Conservation (phyloP, 2,797 vertebrate genomes). For the Arnoldichthys spilopterus region DNA sequence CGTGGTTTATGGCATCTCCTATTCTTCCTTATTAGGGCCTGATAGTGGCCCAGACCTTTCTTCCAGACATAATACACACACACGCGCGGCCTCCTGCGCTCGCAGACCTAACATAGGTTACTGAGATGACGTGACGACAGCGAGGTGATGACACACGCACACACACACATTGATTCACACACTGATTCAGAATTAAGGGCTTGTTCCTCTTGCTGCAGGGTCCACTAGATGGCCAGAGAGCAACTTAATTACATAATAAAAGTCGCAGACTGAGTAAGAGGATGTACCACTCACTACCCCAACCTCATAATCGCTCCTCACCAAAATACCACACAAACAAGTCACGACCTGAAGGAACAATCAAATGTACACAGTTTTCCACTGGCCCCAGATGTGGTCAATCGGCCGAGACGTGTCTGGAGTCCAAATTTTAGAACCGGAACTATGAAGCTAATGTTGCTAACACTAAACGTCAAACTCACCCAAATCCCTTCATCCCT, state of each 20-base stretch:
- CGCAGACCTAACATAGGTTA: neutral
- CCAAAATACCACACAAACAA: constrained; percentile 1
- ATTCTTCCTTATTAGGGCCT: constrained; percentile 61
- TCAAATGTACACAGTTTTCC: too few relatives aligned
- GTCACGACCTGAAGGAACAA: neutral
- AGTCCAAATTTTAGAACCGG: too few relatives aligned
- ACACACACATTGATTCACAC: constrained; percentile 4
- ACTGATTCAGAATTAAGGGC: constrained; percentile 6
- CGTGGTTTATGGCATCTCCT: constrained; percentile 67
- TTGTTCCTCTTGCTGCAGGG: neutral
- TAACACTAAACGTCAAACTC: too few relatives aligned
- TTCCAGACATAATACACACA: constrained; percentile 7
- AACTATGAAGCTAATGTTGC: too few relatives aligned
- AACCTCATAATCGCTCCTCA: neutral
- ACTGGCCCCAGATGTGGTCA: too few relatives aligned
- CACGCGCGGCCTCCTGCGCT: constrained; percentile 6
- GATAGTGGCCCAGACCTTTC: constrained; percentile 5
- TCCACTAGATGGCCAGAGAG: neutral
- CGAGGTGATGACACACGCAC: constrained; percentile 7
- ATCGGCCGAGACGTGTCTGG: too few relatives aligned
- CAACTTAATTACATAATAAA: neutral
- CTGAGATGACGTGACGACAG: neutral
- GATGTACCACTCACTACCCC: constrained; percentile 3
- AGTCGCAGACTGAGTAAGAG: neutral
- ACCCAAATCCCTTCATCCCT: too few relatives aligned